Evolutionary conservation across 2,888 invertebrate species (phyloP), one percentile per base, ranked within the genome.

Genomic region (Tolmerus cingulatus): DNA sequence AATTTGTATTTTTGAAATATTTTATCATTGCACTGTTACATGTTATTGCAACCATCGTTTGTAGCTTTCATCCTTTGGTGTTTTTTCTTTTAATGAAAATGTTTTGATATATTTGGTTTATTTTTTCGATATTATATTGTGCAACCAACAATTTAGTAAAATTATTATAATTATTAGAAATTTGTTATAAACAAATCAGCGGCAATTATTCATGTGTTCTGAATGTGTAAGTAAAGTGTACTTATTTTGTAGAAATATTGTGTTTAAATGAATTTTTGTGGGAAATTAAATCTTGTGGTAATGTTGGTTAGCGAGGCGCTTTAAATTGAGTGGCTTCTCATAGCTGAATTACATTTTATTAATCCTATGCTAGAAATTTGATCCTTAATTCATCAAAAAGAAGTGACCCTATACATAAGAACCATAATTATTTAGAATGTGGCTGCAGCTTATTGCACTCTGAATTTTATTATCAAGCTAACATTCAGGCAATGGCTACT

Each of bases 161-260:
- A 23, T 46, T 46, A 55, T 51, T 81, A 81, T 46, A 46, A 46
- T 79, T 79, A 51, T 51, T 81, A 46, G 16, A 81, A 81, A 81
- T 81, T 81, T 81, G 55, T 81, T 81, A n/a, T 66, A 66, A 66
- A 66, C 66, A 40, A 27, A 46, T 27, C 27, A 51, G 30, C 30
- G 46, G 84, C 84, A 84, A 84, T 84, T 84, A 84, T 37, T 84
- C 30, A 84, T 84, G 84, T 84, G 84, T 84, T 84, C 84, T 57
- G 27, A 57, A 46, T 66, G 74, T 66, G n/a, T 84, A 66, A 84
- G 84, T 84, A 84, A 84, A 84, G 84, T 84, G 84, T 84, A 84
- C 84, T 84, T 84, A 84, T 84, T 84, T 84, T 84, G 40, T 74
- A 84, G 34, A 74, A 66, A 40, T 19, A n/a, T 34, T 16, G 34